A percentile compares a stretch with the other conserved stretches of the same genome.
Conservation (phyloP, 2,888 invertebrate species). For the Beris chalybata region DNA sequence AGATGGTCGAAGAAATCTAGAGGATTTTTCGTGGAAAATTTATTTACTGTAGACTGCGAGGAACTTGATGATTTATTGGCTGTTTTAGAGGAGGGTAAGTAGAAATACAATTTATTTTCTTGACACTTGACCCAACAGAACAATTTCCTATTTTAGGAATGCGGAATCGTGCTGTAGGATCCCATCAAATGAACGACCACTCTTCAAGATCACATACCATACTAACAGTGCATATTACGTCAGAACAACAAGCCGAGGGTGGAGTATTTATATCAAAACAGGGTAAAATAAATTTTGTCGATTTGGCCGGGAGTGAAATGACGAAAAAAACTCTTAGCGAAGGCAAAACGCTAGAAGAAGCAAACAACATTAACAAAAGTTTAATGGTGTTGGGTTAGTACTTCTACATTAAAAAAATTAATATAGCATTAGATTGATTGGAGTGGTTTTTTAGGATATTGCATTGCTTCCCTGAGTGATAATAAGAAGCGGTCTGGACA, state of each 20-base stretch:
- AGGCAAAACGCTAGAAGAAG: slow-evolving; percentile 87
- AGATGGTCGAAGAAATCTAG: slow-evolving; percentile 92
- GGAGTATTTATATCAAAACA: slow-evolving; percentile 86
- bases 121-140: not conserved
- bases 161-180: slow-evolving; percentile 85
- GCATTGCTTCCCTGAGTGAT: slow-evolving; percentile 89
- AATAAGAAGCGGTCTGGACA: slow-evolving; percentile 77
- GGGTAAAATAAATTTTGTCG: slow-evolving; percentile 95
- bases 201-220: slow-evolving; percentile 92
- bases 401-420: not conserved
- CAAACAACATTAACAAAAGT: slow-evolving; percentile 95
- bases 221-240: slow-evolving; percentile 85
- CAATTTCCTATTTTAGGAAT: slow-evolving; percentile 64
- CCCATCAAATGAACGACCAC: slow-evolving; percentile 91
- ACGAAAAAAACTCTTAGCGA: slow-evolving; percentile 88
- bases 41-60: slow-evolving; percentile 94
- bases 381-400: slow-evolving; percentile 83
- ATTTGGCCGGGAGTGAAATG: slow-evolving; percentile 95
- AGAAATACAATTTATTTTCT: too few relatives aligned
- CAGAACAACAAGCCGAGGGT: slow-evolving; percentile 78
- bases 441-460: slow-evolving; percentile 70
- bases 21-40: slow-evolving; percentile 93
- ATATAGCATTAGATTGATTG: not conserved
- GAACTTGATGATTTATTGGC: slow-evolving; percentile 89
- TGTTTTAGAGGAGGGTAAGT: slow-evolving; percentile 87